phyloP scores from a whole-genome alignment of 2,113 vertebrate genomes.

The Ptilorrhoa leucosticta region DNA sequence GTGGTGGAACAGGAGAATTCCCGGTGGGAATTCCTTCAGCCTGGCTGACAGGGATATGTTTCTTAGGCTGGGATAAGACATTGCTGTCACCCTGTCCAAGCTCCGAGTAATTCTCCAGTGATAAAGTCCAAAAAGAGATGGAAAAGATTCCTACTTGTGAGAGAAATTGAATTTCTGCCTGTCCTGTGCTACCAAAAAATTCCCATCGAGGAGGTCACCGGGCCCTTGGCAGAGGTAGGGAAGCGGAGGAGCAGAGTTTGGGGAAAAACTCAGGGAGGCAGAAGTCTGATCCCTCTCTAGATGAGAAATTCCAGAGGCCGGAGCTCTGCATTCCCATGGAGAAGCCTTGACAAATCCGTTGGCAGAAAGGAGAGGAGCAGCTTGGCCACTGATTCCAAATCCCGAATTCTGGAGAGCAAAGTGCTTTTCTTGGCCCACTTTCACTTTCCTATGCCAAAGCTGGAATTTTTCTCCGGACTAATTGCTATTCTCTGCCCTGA shows the following conservation, averaged over 20 bases:
- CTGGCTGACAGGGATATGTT: neutral
- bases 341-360: neutral
- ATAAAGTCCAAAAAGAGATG: neutral
- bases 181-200: neutral
- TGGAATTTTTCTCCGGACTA: neutral
- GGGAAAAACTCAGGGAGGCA: neutral
- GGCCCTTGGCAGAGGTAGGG: neutral
- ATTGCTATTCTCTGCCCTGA: neutral
- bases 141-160: neutral
- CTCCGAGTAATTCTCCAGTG: neutral
- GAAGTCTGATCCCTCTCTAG: neutral
- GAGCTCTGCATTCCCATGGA: neutral
- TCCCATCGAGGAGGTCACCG: neutral
- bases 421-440: neutral
- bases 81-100: neutral
- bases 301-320: neutral
- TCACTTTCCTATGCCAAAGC: neutral
- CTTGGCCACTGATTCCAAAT: neutral
- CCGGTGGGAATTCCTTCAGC: neutral
- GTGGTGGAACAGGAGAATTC: neutral
- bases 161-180: neutral
- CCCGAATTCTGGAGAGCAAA: neutral
- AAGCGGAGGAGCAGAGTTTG: rapidly evolving
- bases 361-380: neutral
- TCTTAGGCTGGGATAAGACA: neutral